These are phyloP conservation scores for Sipha maydis DNA, from an alignment of 2,888 invertebrate species.

Conservation along the genomic window DNA sequence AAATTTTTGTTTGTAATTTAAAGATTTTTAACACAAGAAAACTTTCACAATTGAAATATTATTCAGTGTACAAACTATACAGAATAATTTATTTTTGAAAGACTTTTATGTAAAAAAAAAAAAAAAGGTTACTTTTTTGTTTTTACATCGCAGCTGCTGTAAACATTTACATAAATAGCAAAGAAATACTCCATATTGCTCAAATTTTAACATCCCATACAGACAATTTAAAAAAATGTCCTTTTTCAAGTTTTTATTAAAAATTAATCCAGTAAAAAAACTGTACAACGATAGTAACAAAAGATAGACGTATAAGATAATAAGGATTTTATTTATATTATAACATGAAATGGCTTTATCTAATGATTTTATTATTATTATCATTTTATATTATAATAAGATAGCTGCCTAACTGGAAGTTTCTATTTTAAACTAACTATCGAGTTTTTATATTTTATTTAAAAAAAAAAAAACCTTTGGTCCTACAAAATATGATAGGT, in stretches of 20 bases:
- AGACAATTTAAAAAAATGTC: not conserved
- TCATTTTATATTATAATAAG: not conserved
- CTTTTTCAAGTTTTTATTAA: slow-evolving; percentile 31
- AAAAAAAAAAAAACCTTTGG: not conserved
- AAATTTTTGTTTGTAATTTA: not conserved
- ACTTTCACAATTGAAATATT: slow-evolving; percentile 28
- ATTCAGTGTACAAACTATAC: slow-evolving; percentile 2
- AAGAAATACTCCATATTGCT: not conserved
- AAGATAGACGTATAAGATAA: not conserved
- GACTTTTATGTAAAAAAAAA: not conserved
- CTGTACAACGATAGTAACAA: not conserved
- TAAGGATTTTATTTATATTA: not conserved
- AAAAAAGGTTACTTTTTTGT: slow-evolving; percentile 2
- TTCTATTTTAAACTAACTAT: not conserved
- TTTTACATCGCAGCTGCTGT: slow-evolving; percentile 37
- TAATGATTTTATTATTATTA: not conserved
- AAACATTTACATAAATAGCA: slow-evolving; percentile 50
- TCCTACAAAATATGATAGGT: not conserved
- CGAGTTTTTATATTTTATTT: not conserved
- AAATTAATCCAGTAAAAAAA: slow-evolving; percentile 24
- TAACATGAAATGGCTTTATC: not conserved
- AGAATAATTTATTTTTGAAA: slow-evolving; percentile 30
- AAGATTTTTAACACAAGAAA: slow-evolving; percentile 7
- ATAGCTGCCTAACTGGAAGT: no score
- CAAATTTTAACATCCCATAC: slow-evolving; percentile 17